Percentiles rank a stretch among this genome's conserved stretches.
Conservation (phyloP, 2,113 vertebrate genomes). For the Nesogale talazaci region DNA sequence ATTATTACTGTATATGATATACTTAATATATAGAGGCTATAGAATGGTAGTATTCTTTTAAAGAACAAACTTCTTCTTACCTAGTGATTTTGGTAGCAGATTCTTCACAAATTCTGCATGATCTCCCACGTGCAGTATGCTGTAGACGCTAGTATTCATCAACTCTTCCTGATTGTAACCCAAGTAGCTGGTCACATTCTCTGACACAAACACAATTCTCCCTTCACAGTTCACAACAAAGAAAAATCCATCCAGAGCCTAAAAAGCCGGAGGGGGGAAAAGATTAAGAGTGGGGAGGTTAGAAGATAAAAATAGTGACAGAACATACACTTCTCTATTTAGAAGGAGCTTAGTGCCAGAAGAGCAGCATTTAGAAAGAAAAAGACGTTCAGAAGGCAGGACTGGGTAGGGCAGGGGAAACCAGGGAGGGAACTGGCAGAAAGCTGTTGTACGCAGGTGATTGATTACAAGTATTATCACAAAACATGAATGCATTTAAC, state of each 20-base stretch:
- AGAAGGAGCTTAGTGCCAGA: background rate
- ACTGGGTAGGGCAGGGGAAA: background rate
- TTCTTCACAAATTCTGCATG: constrained; percentile 97
- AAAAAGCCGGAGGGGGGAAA: constrained; percentile 9
- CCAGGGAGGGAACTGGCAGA: background rate
- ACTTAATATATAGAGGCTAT: background rate
- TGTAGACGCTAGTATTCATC: constrained; percentile 98
- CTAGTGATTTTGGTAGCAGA: constrained; percentile 94
- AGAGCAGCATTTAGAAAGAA: background rate
- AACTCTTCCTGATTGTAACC: constrained; percentile 97
- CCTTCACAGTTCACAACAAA: constrained; percentile 97
- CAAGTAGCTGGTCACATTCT: constrained; percentile 95
- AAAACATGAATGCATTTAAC: too few relatives aligned
- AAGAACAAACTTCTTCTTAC: constrained; percentile 81
- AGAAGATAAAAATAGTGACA: constrained; percentile 24
- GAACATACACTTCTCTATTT: background rate
- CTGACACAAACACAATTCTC: constrained; percentile 95
- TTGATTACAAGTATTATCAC: background rate
- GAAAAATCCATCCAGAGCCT: constrained; percentile 97
- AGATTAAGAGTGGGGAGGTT: background rate
- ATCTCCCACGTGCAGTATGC: constrained; percentile 97
- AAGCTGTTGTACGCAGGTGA: background rate
- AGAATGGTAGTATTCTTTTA: background rate
- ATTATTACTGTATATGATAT: background rate
- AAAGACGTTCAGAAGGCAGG: background rate